phyloP scores from a whole-genome alignment of 2,113 vertebrate species.

The Andinoacara biseriatus region DNA sequence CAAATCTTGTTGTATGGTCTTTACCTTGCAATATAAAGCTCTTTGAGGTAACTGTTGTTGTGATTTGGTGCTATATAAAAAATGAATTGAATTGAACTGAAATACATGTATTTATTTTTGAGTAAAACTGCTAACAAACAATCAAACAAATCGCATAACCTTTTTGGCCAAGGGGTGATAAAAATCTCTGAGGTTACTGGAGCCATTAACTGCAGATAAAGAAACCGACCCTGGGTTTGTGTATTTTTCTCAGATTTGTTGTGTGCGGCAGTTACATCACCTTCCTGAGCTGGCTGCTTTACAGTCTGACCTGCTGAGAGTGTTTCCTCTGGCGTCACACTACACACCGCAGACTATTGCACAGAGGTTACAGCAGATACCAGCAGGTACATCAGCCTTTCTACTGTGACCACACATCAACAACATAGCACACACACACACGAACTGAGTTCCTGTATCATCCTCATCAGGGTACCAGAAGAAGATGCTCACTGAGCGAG shows the following conservation, averaged over 20 bases:
- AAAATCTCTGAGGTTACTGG: rapidly evolving
- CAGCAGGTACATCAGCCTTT: constrained; percentile 42
- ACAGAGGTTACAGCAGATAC: constrained; percentile 63
- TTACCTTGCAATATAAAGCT: too few relatives aligned
- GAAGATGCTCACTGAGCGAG: constrained; percentile 61
- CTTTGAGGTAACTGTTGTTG: too few relatives aligned
- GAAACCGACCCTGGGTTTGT: neutral
- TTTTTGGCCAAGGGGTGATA: neutral
- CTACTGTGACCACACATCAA: neutral
- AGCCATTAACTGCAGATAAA: neutral
- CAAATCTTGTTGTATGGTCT: neutral
- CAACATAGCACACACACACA: neutral
- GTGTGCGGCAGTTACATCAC: constrained; percentile 68
- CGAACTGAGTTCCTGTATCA: neutral
- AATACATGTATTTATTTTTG: neutral
- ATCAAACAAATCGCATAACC: rapidly evolving
- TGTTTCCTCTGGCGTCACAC: constrained; percentile 46
- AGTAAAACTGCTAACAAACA: neutral
- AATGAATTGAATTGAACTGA: too few relatives aligned
- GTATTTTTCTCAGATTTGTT: constrained; percentile 57
- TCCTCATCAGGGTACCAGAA: constrained; percentile 62
- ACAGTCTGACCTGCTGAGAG: constrained; percentile 72
- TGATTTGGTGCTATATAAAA: too few relatives aligned
- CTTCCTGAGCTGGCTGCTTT: constrained; percentile 74
- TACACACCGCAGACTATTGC: constrained; percentile 33